Evolutionary conservation across 2,797 vertebrate species (phyloP), one percentile per base, ranked within the genome.

Genomic region (Spinus pinus): DNA sequence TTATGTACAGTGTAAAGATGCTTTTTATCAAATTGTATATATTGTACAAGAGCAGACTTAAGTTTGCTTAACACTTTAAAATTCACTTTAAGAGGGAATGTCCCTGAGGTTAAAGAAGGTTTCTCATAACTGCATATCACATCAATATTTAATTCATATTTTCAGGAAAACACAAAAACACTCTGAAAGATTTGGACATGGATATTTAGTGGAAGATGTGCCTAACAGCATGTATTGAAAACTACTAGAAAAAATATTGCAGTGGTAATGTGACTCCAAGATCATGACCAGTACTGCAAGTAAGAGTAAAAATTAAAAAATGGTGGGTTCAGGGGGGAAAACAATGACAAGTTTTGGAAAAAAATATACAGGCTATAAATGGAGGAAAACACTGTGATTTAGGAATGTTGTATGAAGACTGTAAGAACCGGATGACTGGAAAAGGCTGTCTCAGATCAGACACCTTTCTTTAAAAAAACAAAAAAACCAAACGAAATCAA

Each of bases 31-130:
- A 70, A 49, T 0, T 41, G 0, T 71, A 41, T 86, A 41, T 9
- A 53, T 20, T 53, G 39, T 77, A 61, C 31, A 70, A 67, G 39
- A 88, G 30, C n/a, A 84, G 39, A 71, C 22, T 37, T 56, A 15
- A 67, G 44, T 75, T 89, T 66, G 65, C 37, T 70, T 85, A 88
- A 81, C 12, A 75, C 7, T 80, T 89, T 35, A 72, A 69, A 86
- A 62, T 56, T 87, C 42, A 65, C 44, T 78, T 71, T 39, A 78
- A 78, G 11, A 20, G 12, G 27, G 28, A 91, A 15, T 62, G 35
- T 96, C 81, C 92, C 92, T 95, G 94, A 94, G 92, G 39, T 91
- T 86, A 93, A 72, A 33, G 50, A 85, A 71, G 18, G 19, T 70
- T 18, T 54, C 30, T 61, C 81, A 4, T 30, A 57, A 82, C 20